Evolutionary conservation across 2,888 invertebrate genomes (phyloP), one percentile per base, ranked within the genome.

Genomic region (Plebejus anna): DNA sequence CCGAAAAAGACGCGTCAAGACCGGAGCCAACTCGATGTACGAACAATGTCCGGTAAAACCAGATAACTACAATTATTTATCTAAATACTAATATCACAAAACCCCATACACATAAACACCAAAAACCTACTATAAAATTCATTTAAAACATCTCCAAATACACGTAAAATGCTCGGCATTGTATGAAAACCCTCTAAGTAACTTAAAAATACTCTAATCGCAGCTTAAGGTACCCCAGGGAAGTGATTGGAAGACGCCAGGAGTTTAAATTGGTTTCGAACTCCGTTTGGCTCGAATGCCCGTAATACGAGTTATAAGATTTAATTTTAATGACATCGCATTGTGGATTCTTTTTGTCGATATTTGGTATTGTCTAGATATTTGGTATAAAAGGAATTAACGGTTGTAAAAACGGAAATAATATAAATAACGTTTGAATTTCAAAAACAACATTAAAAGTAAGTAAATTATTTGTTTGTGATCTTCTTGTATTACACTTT

Each of bases 221-320:
- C 80, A 87, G 88, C 90, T 92, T 91, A 90, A 90, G 81, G 81
- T 83, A 84, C 84, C 80, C 78, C 82, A 82, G 80, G 83, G 85
- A 84, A 86, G 90, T 91, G 92, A 93, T 93, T 92, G 92, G 92
- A 90, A 90, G 91, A 90, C 88, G 87, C 84, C 82, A 91, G 93
- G 89, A 91, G 93, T 91, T 90, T 90, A 92, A 93, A 93, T 93
- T 93, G 93, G 92, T 92, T 93, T 86, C 83, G 87, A 84, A 89
- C 87, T 88, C 87, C 86, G 90, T 89, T 90, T 88, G 88, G 84
- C 83, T 28, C 73, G 73, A 28, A 73, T 73, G 32, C 47, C 51
- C 28, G 73, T 55, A 72, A 75, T 75, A 77, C 77, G 61, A 59
- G 66, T 47, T 75, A 75, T 32, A 66, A 76, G 70, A 75, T 77